Conservation (phyloP, 2,888 invertebrate species). For the Disparrhopalites patrizii region DNA sequence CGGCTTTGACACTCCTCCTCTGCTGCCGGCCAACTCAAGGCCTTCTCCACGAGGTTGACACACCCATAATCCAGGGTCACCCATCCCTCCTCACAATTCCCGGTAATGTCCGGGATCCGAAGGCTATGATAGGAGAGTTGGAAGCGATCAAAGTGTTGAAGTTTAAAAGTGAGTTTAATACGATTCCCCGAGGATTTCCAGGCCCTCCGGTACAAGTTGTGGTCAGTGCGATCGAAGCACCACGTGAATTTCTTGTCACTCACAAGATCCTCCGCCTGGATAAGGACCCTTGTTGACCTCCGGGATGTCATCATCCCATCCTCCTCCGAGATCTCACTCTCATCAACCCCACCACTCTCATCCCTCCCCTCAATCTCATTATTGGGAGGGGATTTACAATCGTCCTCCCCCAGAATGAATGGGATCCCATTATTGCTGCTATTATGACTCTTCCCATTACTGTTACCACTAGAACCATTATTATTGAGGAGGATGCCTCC, state of each 20-base stretch:
- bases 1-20: conserved; percentile 43
- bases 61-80: conserved; percentile 41
- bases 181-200: conserved; percentile 46
- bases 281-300: not conserved
- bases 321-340: conserved; percentile 2
- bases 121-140: conserved; percentile 38
- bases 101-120: conserved; percentile 34
- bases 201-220: conserved; percentile 34
- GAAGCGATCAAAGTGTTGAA: conserved; percentile 41
- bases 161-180: conserved; percentile 39
- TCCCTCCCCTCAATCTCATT: not conserved
- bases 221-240: conserved; percentile 38
- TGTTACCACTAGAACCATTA: conserved; percentile 6
- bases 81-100: conserved; percentile 46
- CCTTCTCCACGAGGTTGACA: conserved; percentile 36
- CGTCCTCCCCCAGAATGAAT: not conserved
- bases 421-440: conserved; percentile 12
- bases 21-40: conserved; percentile 37
- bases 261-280: conserved; percentile 33
- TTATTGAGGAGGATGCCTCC: no score
- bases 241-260: conserved; percentile 40
- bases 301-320: not conserved
- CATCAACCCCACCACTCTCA: conserved; percentile 3
- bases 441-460: conserved; percentile 26
- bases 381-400: not conserved